These are phyloP conservation scores for Gobius niger DNA, from an alignment of 2,113 vertebrate genomes.

Conservation along the genomic window DNA sequence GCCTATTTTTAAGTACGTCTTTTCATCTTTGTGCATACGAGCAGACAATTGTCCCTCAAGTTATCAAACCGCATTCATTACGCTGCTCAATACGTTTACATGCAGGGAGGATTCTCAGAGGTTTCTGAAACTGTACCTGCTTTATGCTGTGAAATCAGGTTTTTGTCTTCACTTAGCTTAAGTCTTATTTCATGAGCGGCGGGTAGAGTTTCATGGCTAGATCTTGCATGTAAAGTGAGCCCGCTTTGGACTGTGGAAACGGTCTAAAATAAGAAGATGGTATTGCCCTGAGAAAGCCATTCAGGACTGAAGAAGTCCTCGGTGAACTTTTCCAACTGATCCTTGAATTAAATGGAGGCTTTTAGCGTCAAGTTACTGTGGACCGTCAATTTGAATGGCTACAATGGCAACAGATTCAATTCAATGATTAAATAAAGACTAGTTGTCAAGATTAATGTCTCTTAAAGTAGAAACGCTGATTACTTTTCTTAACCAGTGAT, in stretches of 20 bases:
- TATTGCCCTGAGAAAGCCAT: slow-evolving; percentile 60
- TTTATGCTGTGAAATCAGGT: too few relatives aligned
- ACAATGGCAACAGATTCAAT: not conserved
- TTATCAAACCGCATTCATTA: slow-evolving; percentile 26
- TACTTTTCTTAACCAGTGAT: too few relatives aligned
- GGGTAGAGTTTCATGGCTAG: slow-evolving; percentile 57
- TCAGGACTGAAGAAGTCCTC: slow-evolving; percentile 53
- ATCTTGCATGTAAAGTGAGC: slow-evolving; percentile 66
- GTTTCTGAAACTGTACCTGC: too few relatives aligned
- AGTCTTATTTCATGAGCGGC: slow-evolving; percentile 67
- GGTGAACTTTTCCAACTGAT: slow-evolving; percentile 57
- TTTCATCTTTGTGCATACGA: not conserved
- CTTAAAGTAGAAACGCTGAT: too few relatives aligned
- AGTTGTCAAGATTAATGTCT: too few relatives aligned
- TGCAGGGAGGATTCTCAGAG: not conserved
- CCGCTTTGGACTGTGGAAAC: slow-evolving; percentile 33
- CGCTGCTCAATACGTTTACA: not conserved
- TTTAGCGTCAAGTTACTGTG: slow-evolving; percentile 35
- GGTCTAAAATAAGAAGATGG: slow-evolving; percentile 64
- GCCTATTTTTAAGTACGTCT: slow-evolving; percentile 3
- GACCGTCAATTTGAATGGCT: slow-evolving; percentile 37
- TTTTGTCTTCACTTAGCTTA: slow-evolving; percentile 51
- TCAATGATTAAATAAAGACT: too few relatives aligned
- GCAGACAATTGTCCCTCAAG: slow-evolving; percentile 47
- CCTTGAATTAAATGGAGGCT: slow-evolving; percentile 44